Percentiles rank a stretch among this genome's conserved stretches.
These are phyloP conservation scores for Cygnus olor DNA, from an alignment of 2,797 vertebrate species.

Conservation along the genomic window DNA sequence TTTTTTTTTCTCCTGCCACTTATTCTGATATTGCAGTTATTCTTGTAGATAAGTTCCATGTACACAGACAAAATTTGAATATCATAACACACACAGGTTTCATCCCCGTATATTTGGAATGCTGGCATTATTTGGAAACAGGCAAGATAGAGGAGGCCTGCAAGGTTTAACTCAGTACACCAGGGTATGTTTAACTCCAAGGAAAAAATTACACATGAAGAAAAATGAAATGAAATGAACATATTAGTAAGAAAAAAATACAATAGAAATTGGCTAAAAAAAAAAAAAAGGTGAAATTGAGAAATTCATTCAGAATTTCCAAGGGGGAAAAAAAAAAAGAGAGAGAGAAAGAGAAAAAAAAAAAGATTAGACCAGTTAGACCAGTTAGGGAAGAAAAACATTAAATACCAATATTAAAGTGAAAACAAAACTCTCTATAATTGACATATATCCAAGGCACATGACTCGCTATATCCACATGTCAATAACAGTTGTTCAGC, in stretches of 20 bases:
- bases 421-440: neutral
- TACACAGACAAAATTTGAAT: neutral
- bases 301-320: neutral
- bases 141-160: neutral
- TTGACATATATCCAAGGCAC: neutral
- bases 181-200: neutral
- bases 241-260: neutral
- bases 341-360: no score
- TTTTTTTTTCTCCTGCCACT: neutral
- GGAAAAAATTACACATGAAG: neutral
- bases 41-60: neutral
- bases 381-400: neutral
- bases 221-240: neutral
- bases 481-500: neutral
- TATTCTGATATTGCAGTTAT: neutral
- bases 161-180: neutral
- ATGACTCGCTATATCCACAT: neutral
- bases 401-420: neutral
- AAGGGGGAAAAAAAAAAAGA: neutral
- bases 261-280: no score
- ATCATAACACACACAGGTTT: neutral
- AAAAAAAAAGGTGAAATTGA: neutral
- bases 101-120: neutral
- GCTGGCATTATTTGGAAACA: neutral
- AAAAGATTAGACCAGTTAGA: neutral